Percentiles rank a stretch among this genome's conserved stretches.
These are phyloP conservation scores for Folsomia candida DNA, from an alignment of 2,888 invertebrate genomes.

Conservation along the genomic window DNA sequence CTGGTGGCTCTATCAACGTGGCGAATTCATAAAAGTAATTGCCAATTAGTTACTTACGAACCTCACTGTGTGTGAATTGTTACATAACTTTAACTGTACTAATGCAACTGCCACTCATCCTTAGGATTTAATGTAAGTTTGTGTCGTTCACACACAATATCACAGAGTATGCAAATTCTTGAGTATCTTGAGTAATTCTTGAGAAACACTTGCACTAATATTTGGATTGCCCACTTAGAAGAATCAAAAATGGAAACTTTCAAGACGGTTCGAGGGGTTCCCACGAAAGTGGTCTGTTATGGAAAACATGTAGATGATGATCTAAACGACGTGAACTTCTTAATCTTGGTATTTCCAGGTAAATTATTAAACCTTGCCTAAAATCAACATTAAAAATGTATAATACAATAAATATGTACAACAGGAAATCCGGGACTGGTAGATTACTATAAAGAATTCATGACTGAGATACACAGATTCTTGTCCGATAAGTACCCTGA, in stretches of 20 bases:
- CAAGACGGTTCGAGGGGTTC: slow-evolving; percentile 62
- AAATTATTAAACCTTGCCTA: slow-evolving; percentile 22
- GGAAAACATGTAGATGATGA: slow-evolving; percentile 68
- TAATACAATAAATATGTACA: not conserved
- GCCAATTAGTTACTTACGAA: no score
- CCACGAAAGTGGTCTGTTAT: slow-evolving; percentile 70
- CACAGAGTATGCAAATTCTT: no score
- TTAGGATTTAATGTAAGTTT: no score
- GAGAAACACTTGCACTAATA: no score
- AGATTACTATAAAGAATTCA: slow-evolving; percentile 75
- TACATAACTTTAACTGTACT: no score
- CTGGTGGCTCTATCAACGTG: no score
- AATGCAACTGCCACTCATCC: no score
- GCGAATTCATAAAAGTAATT: no score
- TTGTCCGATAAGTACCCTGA: slow-evolving; percentile 54
- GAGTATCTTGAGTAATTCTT: no score
- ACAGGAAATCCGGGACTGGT: slow-evolving; percentile 82
- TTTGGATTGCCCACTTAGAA: no score
- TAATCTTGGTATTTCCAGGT: slow-evolving; percentile 73
- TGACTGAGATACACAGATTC: slow-evolving; percentile 63
- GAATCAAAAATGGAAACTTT: slow-evolving; percentile 41
- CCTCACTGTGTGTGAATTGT: no score
- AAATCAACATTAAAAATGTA: not conserved
- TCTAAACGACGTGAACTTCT: slow-evolving; percentile 60
- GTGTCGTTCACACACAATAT: no score